phyloP scores from a whole-genome alignment of 1,140 invertebrate species.

The Trialeurodes vaporariorum region DNA sequence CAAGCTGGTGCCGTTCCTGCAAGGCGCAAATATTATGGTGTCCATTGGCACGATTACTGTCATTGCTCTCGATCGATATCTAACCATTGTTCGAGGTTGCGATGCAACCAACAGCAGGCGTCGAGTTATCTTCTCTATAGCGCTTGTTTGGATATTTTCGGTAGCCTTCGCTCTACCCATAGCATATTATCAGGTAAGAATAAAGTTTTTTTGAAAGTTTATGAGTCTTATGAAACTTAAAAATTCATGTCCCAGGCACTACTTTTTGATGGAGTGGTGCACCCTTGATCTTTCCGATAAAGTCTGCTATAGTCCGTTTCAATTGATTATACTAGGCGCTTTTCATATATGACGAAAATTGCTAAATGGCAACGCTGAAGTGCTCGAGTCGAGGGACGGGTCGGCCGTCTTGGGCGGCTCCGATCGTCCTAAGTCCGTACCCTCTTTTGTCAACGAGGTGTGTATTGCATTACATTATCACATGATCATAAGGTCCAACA shows the following conservation, averaged over 20 bases:
- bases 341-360: too few species aligned
- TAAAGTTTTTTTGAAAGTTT: neutral
- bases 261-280: too few species aligned
- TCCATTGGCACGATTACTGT: slow-evolving; percentile 47
- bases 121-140: slow-evolving; percentile 29
- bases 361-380: too few species aligned
- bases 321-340: too few species aligned
- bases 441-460: too few species aligned
- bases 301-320: too few species aligned
- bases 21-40: slow-evolving; percentile 48
- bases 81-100: slow-evolving; percentile 36
- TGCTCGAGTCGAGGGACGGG: too few species aligned
- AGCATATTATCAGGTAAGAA: slow-evolving; percentile 17
- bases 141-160: slow-evolving; percentile 43
- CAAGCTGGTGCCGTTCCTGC: slow-evolving; percentile 40
- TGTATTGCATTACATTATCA: too few species aligned
- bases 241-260: slow-evolving; percentile 37
- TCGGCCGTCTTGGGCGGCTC: too few species aligned
- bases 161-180: slow-evolving; percentile 37
- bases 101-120: slow-evolving; percentile 25
- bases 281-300: too few species aligned
- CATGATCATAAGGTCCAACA: too few species aligned
- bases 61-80: slow-evolving; percentile 46
- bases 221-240: neutral
- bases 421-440: too few species aligned